These are phyloP conservation scores for Catharus ustulatus DNA, from an alignment of 2,797 vertebrate species.

Conservation along the genomic window DNA sequence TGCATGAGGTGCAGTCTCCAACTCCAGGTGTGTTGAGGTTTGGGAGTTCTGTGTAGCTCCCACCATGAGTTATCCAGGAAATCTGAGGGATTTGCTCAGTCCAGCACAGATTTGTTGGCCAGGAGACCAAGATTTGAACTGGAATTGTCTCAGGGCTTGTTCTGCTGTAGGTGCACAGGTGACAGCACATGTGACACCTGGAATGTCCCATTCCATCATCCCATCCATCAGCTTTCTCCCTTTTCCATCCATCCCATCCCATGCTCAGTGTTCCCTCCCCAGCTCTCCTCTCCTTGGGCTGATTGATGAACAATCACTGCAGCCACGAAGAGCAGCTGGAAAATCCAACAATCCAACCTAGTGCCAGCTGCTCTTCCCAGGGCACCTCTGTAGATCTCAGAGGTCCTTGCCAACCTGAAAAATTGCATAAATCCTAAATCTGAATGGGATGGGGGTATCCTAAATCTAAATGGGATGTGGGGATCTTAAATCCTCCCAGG, in stretches of 20 bases:
- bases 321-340: not conserved
- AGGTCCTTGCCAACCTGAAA: not conserved
- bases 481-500: no score
- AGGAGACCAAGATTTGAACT: not conserved
- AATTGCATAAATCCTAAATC: not conserved
- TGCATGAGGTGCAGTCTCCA: not conserved
- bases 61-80: rapidly evolving
- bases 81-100: not conserved
- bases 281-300: not conserved
- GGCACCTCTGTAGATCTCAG: not conserved
- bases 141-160: not conserved
- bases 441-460: no score
- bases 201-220: not conserved
- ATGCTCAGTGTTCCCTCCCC: not conserved
- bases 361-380: not conserved
- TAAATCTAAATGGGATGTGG: no score
- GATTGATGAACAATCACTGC: rapidly evolving
- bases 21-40: rapidly evolving
- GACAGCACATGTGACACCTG: not conserved
- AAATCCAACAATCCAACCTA: not conserved
- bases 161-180: not conserved
- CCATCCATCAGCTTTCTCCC: not conserved
- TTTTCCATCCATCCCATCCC: not conserved
- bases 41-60: not conserved
- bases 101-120: not conserved